phyloP scores from a whole-genome alignment of 2,888 invertebrate species.

The Linyphia triangularis region DNA sequence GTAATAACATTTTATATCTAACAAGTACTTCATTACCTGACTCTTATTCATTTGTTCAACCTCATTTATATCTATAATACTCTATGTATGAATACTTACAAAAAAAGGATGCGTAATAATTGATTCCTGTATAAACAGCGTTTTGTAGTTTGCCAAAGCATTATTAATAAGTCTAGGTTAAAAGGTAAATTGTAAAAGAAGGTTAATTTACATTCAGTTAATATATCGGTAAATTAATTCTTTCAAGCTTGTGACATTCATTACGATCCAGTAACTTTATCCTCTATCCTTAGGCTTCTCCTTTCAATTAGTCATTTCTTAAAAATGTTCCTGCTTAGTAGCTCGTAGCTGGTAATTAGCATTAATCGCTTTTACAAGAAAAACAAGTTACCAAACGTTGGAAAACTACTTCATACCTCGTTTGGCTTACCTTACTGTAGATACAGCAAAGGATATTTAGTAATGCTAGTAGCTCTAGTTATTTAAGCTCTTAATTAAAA shows the following conservation, averaged over 20 bases:
- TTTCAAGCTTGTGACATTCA: constrained; percentile 12
- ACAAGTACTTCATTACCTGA: no score
- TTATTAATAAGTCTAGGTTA: not conserved
- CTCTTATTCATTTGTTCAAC: no score
- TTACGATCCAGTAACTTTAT: not conserved
- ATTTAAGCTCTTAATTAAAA: no score
- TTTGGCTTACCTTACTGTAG: no score
- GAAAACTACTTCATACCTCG: no score
- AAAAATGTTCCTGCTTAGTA: not conserved
- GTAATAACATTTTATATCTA: no score
- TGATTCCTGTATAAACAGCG: no score
- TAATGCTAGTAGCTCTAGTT: no score
- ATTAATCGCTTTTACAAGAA: constrained; percentile 34
- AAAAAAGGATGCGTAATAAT: no score
- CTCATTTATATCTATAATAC: no score
- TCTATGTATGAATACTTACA: no score
- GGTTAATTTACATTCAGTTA: not conserved
- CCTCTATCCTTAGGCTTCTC: not conserved
- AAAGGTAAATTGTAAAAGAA: not conserved
- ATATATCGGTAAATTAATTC: not conserved
- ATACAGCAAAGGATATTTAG: no score
- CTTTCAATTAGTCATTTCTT: not conserved
- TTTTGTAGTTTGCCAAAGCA: not conserved
- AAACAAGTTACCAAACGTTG: not conserved
- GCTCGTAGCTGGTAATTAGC: constrained; percentile 33